Base-by-base conservation (phyloP, 2,888 invertebrate genomes). In the Troides aeacus region DNA sequence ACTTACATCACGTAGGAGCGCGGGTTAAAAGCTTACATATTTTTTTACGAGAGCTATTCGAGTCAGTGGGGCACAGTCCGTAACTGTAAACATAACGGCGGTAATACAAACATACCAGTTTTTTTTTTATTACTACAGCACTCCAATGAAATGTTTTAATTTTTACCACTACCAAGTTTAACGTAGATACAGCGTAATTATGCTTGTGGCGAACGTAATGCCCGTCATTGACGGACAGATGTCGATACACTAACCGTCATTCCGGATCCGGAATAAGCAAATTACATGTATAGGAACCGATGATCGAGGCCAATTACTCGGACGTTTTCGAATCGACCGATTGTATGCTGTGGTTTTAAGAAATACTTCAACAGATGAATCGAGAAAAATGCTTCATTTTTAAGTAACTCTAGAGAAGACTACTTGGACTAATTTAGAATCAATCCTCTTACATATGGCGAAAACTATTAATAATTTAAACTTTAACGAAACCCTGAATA, bases 221-320 rank as follows among this genome's bases (percentile, higher is more conserved):
- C 75, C 81, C 73, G 84, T 85, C 83, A 82, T 84, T 76, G 76
- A 71, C 72, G 73, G 77, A 77, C 87, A 87, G 80, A 87, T 88
- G 88, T 84, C 82, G 79, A 81, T 74, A 72, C 71, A 78, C 74
- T 80, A 81, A 79, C 79, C 81, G 79, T 77, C 78, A 79, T 77
- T 76, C 30, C 77, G 68, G 66, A 72, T 81, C 86, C 84, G 87
- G 88, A 87, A 87, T 84, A 84, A 79, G 85, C 79, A 84, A 86
- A 88, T 88, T 86, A 86, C 80, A 71, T 74, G 73, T 77, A 65
- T 76, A 46, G 10, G 50, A 53, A 79, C 81, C 76, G 76, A 70
- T 70, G 78, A 76, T 77, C 78, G 72, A 73, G 67, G 82, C 75
- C 83, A 87, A 88, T 88, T 88, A 87, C 79, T 73, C 71, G 77